A percentile compares a stretch with the other conserved stretches of the same genome.
These are phyloP conservation scores for Protobothrops flavoviridis DNA, from an alignment of 2,113 vertebrate species.

Conservation along the genomic window DNA sequence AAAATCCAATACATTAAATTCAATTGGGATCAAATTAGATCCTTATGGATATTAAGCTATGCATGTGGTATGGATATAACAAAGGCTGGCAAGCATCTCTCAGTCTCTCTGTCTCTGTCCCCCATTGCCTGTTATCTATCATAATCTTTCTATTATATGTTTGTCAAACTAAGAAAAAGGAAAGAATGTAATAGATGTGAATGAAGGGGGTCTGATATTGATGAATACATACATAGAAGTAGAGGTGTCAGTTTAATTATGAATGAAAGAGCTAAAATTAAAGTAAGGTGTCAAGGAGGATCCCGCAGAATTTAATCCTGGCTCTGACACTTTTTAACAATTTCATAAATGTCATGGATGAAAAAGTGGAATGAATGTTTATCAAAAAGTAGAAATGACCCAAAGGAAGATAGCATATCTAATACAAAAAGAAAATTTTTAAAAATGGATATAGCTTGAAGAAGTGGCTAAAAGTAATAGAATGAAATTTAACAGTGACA, in stretches of 20 bases:
- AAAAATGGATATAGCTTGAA: not conserved
- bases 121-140: not conserved
- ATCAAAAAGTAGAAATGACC: not conserved
- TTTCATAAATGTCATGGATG: not conserved
- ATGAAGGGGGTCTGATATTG: not conserved
- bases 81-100: not conserved
- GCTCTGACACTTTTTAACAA: not conserved
- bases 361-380: not conserved
- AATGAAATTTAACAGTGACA: not conserved
- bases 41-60: not conserved
- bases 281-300: not conserved
- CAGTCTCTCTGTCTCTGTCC: not conserved
- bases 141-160: not conserved
- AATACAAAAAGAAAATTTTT: not conserved
- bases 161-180: not conserved
- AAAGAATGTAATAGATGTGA: not conserved
- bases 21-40: not conserved
- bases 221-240: not conserved
- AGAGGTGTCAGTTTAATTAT: not conserved
- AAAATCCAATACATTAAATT: not conserved
- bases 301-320: not conserved
- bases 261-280: not conserved
- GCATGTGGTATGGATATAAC: not conserved
- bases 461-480: not conserved
- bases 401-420: not conserved